phyloP scores from a whole-genome alignment of 2,797 vertebrate genomes.

The Channallabes apus region DNA sequence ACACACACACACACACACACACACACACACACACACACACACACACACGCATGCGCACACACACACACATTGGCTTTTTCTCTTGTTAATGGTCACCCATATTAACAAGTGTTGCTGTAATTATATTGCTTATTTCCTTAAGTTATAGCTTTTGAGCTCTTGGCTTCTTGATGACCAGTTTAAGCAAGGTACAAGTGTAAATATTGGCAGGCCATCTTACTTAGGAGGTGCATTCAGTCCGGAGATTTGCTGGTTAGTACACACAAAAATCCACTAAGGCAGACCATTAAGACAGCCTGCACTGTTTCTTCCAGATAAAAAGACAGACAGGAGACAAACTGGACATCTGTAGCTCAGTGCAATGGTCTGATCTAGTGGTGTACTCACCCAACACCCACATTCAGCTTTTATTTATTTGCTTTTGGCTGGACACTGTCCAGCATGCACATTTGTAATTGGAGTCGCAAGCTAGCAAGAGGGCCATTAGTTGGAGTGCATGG shows the following conservation, averaged over 20 bases:
- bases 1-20: constrained; percentile 12
- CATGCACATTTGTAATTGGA: constrained; percentile 57
- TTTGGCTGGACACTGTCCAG: constrained; percentile 54
- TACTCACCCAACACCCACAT: constrained; percentile 32
- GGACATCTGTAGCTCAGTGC: constrained; percentile 31
- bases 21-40: constrained; percentile 11
- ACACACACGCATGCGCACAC: not conserved
- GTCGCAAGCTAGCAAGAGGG: constrained; percentile 44
- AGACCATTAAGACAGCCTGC: constrained; percentile 33
- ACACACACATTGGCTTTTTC: constrained; percentile 4
- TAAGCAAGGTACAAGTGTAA: constrained; percentile 41
- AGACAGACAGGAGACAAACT: constrained; percentile 23
- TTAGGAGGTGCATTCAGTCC: constrained; percentile 49
- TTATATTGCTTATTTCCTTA: constrained; percentile 11
- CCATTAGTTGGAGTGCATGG: constrained; percentile 54
- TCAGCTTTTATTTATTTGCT: constrained; percentile 53
- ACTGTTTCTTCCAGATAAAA: constrained; percentile 28
- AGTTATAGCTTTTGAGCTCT: constrained; percentile 31
- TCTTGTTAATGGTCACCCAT: constrained; percentile 13
- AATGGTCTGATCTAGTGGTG: constrained; percentile 26
- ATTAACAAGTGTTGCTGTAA: constrained; percentile 46
- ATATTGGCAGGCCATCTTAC: constrained; percentile 52
- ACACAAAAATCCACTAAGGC: constrained; percentile 36
- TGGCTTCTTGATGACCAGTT: constrained; percentile 42
- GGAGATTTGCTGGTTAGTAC: constrained; percentile 35